Evolutionary conservation across 1,140 invertebrate species (phyloP).

Genomic region (Eufriesea mexicana): DNA sequence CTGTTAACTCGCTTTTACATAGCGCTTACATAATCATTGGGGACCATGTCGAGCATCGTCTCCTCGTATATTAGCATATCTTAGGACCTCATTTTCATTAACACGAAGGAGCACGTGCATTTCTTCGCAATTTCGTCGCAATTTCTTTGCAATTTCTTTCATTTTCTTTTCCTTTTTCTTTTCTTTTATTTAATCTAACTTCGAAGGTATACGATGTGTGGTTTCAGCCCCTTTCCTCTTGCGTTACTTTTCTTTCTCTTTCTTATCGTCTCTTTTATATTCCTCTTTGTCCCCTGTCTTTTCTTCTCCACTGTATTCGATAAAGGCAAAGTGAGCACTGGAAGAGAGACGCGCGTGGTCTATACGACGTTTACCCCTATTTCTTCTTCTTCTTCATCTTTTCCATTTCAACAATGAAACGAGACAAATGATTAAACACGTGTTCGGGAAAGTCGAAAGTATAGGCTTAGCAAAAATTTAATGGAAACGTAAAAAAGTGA

Average conservation of each 20-base stretch:
- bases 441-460: slow-evolving; percentile 66
- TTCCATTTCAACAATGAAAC: not conserved
- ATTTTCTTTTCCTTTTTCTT: not conserved
- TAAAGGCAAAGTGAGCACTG: not conserved
- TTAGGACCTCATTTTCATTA: slow-evolving; percentile 16
- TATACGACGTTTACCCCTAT: not conserved
- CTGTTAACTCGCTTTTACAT: slow-evolving; percentile 60
- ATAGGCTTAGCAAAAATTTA: slow-evolving; percentile 60
- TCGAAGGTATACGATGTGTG: not conserved
- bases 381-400: not conserved
- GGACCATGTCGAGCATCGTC: slow-evolving; percentile 50
- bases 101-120: slow-evolving; percentile 13
- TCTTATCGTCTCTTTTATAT: not conserved
- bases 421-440: slow-evolving; percentile 5
- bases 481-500: not conserved
- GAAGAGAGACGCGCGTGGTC: not conserved
- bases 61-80: slow-evolving; percentile 28
- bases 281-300: slow-evolving; percentile 20
- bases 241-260: not conserved
- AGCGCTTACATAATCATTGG: slow-evolving; percentile 50
- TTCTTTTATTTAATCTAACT: not conserved
- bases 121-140: slow-evolving; percentile 4
- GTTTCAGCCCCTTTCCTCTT: not conserved
- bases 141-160: slow-evolving; percentile 13
- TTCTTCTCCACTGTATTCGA: not conserved